Evolutionary conservation across 2,797 vertebrate species (phyloP).

Genomic region (Semotilus atromaculatus): DNA sequence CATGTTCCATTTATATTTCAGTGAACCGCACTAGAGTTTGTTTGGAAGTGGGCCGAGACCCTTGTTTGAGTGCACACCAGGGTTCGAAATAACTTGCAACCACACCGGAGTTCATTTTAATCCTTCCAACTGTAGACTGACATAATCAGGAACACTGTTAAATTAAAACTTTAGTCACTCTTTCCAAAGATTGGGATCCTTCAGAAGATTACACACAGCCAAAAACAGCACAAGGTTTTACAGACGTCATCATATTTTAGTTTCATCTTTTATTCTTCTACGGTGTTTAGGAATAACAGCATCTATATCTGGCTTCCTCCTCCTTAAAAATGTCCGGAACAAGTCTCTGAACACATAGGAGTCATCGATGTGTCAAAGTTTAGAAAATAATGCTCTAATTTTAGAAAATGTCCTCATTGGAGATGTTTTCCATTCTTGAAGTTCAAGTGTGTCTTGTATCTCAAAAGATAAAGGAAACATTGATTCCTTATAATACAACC

Average conservation of each 20-base stretch:
- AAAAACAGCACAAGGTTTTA: not conserved
- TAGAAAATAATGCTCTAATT: not conserved
- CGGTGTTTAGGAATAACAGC: conserved; percentile 3
- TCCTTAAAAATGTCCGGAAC: not conserved
- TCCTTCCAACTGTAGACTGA: not conserved
- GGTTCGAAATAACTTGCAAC: too few species aligned
- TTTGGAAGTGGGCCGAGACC: too few species aligned
- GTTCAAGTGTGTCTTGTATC: not conserved
- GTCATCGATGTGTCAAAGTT: not conserved
- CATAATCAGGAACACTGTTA: not conserved
- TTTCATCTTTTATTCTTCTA: not conserved
- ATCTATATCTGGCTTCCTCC: not conserved
- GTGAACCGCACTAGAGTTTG: too few species aligned
- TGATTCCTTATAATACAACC: not conserved
- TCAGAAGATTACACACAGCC: not conserved
- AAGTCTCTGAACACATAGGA: not conserved
- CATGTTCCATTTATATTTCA: too few species aligned
- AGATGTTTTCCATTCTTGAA: not conserved
- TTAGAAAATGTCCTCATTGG: not conserved
- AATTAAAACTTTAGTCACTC: not conserved
- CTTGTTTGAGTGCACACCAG: too few species aligned
- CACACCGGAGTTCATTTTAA: not conserved
- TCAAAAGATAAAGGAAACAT: not conserved
- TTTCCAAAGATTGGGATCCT: not conserved
- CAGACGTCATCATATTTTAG: not conserved